Evolutionary conservation across 2,888 invertebrate genomes (phyloP), one percentile per base, ranked within the genome.

Genomic region (Nemapogon koenigi): DNA sequence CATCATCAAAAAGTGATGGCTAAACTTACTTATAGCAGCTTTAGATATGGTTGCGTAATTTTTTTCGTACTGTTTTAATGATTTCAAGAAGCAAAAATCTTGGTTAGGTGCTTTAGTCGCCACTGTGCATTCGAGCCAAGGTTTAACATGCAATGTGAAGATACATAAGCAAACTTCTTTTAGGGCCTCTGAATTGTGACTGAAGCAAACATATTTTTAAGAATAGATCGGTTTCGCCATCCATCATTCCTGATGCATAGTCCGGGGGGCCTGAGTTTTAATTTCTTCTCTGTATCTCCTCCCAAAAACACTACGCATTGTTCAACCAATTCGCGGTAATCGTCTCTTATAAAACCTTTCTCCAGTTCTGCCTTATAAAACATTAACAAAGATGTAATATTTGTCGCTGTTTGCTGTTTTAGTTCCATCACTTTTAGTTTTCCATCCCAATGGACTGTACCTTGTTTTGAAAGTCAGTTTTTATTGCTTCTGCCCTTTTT

Each of bases 41-140:
- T 32, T 38, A 25, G 38, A 32, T 25, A 31, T 38, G 31, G 25
- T 38, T 22, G 32, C 38, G 25, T 31, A 22, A 27, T 15, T 22
- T 25, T 18, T 46, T 47, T 22, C 8, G 22, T 22, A 22, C 6
- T 22, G 7, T 22, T 22, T 22, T 22, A 22, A 22, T 7, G 22
- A 6, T 8, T 22, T 22, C 33, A 44, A 42, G 35, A 45, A 43
- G 40, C 42, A 38, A 19, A 44, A 38, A 26, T 45, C 42, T 33
- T 46, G 41, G 26, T 44, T 35, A 35, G 44, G 41, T 30, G 43
- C 39, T 41, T 41, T 43, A 17, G 40, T 29, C 16, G 42, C 42
- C 37, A 39, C 39, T 38, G 16, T 43, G 22, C 41, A 39, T 33
- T 40, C 39, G 4, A 42, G 22, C 40, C 43, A 42, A 6, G 27